phyloP scores from a whole-genome alignment of 2,113 vertebrate species.

The Sander vitreus region DNA sequence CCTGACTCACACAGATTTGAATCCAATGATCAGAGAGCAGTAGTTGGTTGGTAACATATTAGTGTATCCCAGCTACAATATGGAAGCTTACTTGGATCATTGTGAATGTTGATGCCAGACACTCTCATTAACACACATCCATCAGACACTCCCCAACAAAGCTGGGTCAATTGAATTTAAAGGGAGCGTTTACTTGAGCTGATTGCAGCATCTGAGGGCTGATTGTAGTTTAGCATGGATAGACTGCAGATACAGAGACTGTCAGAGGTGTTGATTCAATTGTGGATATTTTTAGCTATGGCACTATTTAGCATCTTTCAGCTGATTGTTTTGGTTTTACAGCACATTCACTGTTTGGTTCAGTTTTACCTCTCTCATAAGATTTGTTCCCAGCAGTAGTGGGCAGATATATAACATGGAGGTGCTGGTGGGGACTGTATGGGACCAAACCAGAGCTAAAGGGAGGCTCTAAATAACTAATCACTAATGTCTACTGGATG shows the following conservation, averaged over 20 bases:
- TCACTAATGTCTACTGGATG: no score
- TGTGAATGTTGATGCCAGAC: not conserved
- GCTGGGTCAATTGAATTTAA: conserved; percentile 32
- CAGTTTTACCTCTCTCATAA: no score
- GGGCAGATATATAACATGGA: no score
- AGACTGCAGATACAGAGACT: not conserved
- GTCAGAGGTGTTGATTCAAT: conserved; percentile 14
- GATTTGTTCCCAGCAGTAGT: no score
- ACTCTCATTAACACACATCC: not conserved
- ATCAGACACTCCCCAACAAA: conserved; percentile 10
- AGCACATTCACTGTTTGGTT: not conserved
- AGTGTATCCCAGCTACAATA: not conserved
- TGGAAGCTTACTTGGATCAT: not conserved
- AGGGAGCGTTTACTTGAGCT: conserved; percentile 32
- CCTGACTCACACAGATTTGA: not conserved
- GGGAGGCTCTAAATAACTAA: no score
- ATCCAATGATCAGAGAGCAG: not conserved
- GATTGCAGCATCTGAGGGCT: conserved; percentile 42
- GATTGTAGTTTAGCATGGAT: conserved; percentile 9
- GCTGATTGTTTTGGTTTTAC: not conserved
- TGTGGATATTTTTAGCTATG: no score
- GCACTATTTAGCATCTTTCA: not conserved
- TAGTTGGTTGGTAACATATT: no score
- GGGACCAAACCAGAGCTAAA: not conserved
- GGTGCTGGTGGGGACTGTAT: no score